Evolutionary conservation across 1,140 invertebrate species (phyloP), one percentile per base, ranked within the genome.

Genomic region (Drosophila prosaltans): DNA sequence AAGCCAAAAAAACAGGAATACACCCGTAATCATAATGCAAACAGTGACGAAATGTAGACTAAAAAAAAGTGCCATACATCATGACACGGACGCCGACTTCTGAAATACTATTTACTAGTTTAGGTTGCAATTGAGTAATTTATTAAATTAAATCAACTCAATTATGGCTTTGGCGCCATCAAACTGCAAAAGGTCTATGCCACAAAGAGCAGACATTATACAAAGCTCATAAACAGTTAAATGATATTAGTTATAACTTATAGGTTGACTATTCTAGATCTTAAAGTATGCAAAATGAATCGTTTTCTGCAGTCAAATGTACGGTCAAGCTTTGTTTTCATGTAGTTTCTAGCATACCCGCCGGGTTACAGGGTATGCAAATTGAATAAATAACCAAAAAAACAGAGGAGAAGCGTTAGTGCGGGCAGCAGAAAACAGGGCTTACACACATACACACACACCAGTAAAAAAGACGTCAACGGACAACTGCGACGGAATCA

Each of bases 21-120:
- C 11, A 32, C 32, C 30, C 74, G 64, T 85, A 88, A 88, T 89
- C 84, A 89, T 84, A 88, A 68, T 68, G 74, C 79, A 88, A 89
- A 88, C 74, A 88, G 60, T 58, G 26, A 43, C 24, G 21, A 51
- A 26, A 26, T 51, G 24, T 51, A 51, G 45, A 51, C 21, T 51
- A 51, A 0, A n/a, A 48, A 48, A 48, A 48, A 24, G 21, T 51
- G 45, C 9, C 45, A 4, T 43, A n/a, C 4, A 6, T 24, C 9
- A 51, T 26, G 21, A 9, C 21, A 8, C 21, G 0, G 21, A 10
- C 3, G 21, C 9, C 21, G 45, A 51, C 45, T 51, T 51, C 7
- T 48, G 16, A 51, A 24, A 10, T 24, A 51, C 45, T 51, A 51
- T 26, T 26, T 10, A 24, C 21, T 3, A 0, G 45, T 26, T 21